These are phyloP conservation scores for Maniola hyperantus DNA, from an alignment of 2,888 invertebrate genomes.

Conservation along the genomic window DNA sequence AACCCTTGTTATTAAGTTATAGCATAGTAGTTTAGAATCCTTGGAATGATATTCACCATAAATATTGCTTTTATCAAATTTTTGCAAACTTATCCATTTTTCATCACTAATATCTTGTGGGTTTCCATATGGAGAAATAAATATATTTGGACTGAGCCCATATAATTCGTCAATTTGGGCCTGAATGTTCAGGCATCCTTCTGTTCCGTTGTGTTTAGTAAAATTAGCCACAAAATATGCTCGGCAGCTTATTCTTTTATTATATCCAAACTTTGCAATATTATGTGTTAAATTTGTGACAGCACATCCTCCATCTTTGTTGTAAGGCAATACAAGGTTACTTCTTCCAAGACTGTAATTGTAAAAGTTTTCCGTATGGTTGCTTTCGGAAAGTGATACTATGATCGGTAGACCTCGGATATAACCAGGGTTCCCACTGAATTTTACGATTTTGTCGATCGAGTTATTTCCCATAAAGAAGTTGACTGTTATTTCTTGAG, in stretches of 20 bases:
- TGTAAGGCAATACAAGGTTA: constrained; percentile 58
- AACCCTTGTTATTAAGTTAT: constrained; percentile 60
- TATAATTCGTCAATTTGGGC: constrained; percentile 51
- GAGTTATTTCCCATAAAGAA: constrained; percentile 62
- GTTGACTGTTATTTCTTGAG: constrained; percentile 60
- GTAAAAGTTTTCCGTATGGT: constrained; percentile 61
- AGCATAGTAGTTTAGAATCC: constrained; percentile 57
- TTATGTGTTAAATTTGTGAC: constrained; percentile 57
- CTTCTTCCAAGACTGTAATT: constrained; percentile 48
- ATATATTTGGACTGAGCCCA: constrained; percentile 47
- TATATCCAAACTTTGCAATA: constrained; percentile 73
- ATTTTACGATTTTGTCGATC: constrained; percentile 50
- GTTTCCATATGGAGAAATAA: constrained; percentile 66
- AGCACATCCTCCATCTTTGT: constrained; percentile 69
- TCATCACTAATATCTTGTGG: constrained; percentile 56
- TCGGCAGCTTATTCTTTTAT: constrained; percentile 73
- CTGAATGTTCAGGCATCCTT: constrained; percentile 59
- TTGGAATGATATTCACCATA: constrained; percentile 55
- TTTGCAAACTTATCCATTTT: constrained; percentile 57
- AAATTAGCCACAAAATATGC: constrained; percentile 45
- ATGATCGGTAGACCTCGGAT: constrained; percentile 84
- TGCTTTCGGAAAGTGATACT: constrained; percentile 57
- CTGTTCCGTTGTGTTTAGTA: constrained; percentile 48
- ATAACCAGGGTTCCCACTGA: constrained; percentile 92
- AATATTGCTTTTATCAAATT: constrained; percentile 42